Conservation (phyloP, 2,797 vertebrate genomes). For the Propithecus deckenii region DNA sequence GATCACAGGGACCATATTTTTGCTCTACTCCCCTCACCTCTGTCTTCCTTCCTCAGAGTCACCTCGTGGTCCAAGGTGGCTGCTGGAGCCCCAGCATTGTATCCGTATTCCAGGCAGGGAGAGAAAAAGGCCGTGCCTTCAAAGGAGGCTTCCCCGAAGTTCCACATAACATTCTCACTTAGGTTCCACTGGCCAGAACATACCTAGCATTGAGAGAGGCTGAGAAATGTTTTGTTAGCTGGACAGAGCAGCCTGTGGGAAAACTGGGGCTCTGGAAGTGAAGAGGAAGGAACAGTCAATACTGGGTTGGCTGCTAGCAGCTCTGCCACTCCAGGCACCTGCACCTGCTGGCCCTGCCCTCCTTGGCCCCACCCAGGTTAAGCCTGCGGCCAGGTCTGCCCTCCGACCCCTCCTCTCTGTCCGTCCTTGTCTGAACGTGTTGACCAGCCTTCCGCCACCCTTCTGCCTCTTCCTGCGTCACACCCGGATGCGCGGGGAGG, state of each 20-base stretch:
- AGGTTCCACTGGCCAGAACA: neutral
- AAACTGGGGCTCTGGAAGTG: neutral
- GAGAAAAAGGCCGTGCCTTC: neutral
- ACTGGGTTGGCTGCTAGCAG: rapidly evolving
- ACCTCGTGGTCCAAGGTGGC: neutral
- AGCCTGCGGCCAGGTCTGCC: neutral
- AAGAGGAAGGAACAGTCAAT: rapidly evolving
- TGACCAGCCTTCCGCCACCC: neutral
- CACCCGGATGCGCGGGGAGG: rapidly evolving
- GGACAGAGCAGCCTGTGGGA: neutral
- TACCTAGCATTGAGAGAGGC: neutral
- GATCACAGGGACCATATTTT: neutral
- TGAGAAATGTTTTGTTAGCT: neutral
- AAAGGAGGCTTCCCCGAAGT: neutral
- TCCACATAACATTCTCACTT: neutral
- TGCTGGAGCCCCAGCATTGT: neutral
- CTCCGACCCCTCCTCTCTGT: neutral
- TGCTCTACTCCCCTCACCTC: neutral
- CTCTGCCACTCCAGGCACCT: neutral
- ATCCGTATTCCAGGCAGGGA: neutral
- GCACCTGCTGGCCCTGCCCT: neutral
- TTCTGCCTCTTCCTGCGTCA: neutral
- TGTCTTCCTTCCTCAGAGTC: neutral
- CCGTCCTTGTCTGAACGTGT: rapidly evolving
- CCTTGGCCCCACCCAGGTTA: rapidly evolving